Percentiles rank a stretch among this genome's conserved stretches.
Evolutionary conservation across 2,797 vertebrate species (phyloP).

Genomic region (Kryptolebias ocellatus): DNA sequence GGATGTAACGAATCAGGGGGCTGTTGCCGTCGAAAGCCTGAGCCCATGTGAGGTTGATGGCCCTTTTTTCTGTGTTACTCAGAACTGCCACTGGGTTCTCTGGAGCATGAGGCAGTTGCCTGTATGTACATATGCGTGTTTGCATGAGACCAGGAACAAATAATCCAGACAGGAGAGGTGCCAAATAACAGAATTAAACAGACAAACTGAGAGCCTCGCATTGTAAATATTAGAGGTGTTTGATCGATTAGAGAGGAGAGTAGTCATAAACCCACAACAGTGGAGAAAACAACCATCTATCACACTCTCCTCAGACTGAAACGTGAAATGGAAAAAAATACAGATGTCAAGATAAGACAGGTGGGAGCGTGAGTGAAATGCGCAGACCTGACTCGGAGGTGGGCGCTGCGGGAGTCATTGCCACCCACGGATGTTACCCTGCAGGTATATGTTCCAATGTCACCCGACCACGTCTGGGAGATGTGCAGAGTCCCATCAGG

Average conservation of each 20-base stretch:
- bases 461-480: conserved; percentile 97
- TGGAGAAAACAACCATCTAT: conserved; percentile 61
- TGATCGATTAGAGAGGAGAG: conserved; percentile 51
- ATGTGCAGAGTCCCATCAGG: conserved; percentile 91
- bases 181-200: conserved; percentile 50
- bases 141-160: conserved; percentile 13
- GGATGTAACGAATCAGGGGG: conserved; percentile 90
- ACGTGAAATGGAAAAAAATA: conserved; percentile 10
- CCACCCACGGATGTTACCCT: conserved; percentile 92
- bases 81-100: conserved; percentile 89
- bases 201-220: conserved; percentile 27
- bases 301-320: conserved; percentile 62
- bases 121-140: conserved; percentile 53
- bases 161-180: conserved; percentile 47
- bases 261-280: conserved; percentile 34
- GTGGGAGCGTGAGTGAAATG: conserved; percentile 28
- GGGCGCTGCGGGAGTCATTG: conserved; percentile 92
- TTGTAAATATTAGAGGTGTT: conserved; percentile 47
- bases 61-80: conserved; percentile 86
- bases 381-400: conserved; percentile 92
- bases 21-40: conserved; percentile 97
- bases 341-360: conserved; percentile 25
- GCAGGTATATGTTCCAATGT: conserved; percentile 97
- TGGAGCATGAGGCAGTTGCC: conserved; percentile 93
- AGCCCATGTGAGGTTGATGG: conserved; percentile 96